A percentile compares a stretch with the other conserved stretches of the same genome.
These are phyloP conservation scores for Diadophis punctatus DNA, from an alignment of 2,113 vertebrate species.

Conservation along the genomic window DNA sequence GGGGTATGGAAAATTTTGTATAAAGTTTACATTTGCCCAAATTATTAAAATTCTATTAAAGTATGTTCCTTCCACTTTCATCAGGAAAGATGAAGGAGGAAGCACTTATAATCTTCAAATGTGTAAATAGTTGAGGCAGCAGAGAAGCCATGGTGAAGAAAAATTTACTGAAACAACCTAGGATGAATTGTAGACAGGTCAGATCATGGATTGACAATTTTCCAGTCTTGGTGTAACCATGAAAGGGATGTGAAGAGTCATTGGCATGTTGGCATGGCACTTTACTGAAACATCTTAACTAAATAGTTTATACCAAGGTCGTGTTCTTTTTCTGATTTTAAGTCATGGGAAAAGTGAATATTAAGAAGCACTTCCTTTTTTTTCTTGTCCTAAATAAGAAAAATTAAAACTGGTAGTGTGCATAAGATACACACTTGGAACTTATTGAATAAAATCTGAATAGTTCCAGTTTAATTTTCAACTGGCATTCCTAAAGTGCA, in stretches of 20 bases:
- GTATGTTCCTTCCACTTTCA: neutral
- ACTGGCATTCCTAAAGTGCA: fast-evolving
- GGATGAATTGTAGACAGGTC: neutral
- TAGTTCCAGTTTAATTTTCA: neutral
- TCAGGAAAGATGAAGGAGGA: neutral
- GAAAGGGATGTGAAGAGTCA: neutral
- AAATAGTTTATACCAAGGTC: neutral
- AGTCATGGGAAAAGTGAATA: neutral
- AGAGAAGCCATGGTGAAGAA: neutral
- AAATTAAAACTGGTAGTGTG: neutral
- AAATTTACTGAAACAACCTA: neutral
- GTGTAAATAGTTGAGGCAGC: neutral
- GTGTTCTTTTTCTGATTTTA: neutral
- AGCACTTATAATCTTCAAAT: neutral
- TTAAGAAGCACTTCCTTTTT: neutral
- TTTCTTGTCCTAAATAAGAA: neutral
- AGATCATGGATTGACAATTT: neutral
- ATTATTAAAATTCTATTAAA: neutral
- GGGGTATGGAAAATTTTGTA: neutral
- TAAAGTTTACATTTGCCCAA: neutral
- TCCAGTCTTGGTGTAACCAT: neutral
- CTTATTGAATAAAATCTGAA: neutral
- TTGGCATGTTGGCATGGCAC: neutral
- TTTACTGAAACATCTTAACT: neutral
- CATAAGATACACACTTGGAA: neutral